Percentiles rank a stretch among this genome's conserved stretches.
Evolutionary conservation across 2,113 vertebrate species (phyloP).

Genomic region (Motacilla alba): DNA sequence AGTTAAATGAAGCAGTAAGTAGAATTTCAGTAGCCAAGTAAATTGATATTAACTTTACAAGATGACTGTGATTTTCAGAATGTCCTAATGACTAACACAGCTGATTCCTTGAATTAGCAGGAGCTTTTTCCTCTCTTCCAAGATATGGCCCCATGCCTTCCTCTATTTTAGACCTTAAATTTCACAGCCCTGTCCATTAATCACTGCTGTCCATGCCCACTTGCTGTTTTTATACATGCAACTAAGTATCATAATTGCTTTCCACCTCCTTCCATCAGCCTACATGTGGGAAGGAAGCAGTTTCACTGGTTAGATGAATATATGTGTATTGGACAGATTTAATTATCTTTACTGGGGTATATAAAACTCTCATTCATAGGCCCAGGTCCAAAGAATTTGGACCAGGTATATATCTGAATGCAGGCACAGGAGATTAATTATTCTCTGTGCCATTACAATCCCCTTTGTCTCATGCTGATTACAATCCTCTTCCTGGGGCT

Average conservation of each 20-base stretch:
- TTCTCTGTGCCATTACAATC: neutral
- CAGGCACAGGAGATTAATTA: neutral
- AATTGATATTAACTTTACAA: slow-evolving; percentile 71
- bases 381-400: slow-evolving; percentile 8
- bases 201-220: slow-evolving; percentile 42
- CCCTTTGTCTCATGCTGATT: neutral
- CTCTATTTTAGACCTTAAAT: slow-evolving; percentile 43
- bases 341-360: slow-evolving; percentile 22
- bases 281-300: neutral
- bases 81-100: slow-evolving; percentile 58
- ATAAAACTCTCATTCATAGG: neutral
- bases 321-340: slow-evolving; percentile 17
- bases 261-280: slow-evolving; percentile 1
- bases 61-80: slow-evolving; percentile 67
- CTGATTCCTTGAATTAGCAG: slow-evolving; percentile 56
- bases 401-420: neutral
- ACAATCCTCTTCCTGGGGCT: neutral
- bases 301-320: slow-evolving; percentile 22
- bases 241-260: neutral
- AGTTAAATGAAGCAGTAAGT: slow-evolving; percentile 63
- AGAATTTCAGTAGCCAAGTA: slow-evolving; percentile 63
- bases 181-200: slow-evolving; percentile 22
- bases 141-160: slow-evolving; percentile 23
- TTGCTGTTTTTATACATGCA: slow-evolving; percentile 45
- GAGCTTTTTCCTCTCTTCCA: slow-evolving; percentile 15